Evolutionary conservation across 2,888 invertebrate species (phyloP).

Genomic region (Pasiphila rectangulata): DNA sequence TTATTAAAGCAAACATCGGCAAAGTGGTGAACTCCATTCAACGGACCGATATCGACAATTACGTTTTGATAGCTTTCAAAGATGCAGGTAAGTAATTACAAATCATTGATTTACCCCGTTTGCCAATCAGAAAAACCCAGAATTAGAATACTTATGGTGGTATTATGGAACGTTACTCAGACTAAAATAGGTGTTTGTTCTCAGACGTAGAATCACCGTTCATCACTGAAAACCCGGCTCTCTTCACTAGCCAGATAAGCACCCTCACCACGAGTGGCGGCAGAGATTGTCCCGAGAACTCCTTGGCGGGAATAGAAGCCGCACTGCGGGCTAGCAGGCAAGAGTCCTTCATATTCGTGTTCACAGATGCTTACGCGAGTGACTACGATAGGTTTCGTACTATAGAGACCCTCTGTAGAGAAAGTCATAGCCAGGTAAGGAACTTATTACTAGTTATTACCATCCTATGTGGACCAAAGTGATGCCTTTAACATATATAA

Average conservation of each 20-base stretch:
- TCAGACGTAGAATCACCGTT: conserved; percentile 38
- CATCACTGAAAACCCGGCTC: conserved; percentile 20
- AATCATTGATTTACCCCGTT: too few relatives aligned
- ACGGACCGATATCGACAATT: neutral
- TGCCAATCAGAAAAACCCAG: too few relatives aligned
- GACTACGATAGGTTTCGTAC: conserved; percentile 35
- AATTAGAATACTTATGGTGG: too few relatives aligned
- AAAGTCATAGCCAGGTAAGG: conserved; percentile 42
- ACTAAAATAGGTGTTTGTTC: conserved; percentile 10
- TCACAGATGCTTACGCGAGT: conserved; percentile 59
- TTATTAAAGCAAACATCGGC: neutral
- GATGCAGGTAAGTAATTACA: neutral
- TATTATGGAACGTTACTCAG: too few relatives aligned
- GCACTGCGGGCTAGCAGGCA: conserved; percentile 47
- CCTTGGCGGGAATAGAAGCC: conserved; percentile 52
- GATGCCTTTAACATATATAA: too few relatives aligned
- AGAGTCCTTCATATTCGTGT: conserved; percentile 19
- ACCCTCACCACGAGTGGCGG: conserved; percentile 39
- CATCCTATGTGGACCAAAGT: too few relatives aligned
- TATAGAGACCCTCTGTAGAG: conserved; percentile 39
- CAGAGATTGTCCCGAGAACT: conserved; percentile 53
- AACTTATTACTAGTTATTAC: too few relatives aligned
- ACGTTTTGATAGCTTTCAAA: conserved; percentile 1
- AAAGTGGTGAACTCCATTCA: conserved; percentile 1
- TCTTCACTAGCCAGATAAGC: conserved; percentile 34